Conservation (phyloP, 2,113 vertebrate genomes). For the Romanogobio albipinnatus region DNA sequence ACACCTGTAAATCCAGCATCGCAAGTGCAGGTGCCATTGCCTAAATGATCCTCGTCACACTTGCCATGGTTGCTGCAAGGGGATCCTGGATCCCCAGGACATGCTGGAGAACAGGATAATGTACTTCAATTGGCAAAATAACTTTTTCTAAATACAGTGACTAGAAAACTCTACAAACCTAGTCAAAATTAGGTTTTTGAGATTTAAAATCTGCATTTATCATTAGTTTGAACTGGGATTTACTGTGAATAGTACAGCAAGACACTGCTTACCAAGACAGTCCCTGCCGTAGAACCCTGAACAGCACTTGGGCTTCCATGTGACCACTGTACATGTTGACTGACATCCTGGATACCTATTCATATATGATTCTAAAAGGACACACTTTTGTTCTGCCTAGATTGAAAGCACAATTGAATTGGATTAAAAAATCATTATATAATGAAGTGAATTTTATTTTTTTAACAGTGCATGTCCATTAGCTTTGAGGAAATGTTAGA, state of each 20-base stretch:
- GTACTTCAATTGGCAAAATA: background rate
- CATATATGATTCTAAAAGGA: constrained; percentile 53
- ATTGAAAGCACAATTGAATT: constrained; percentile 13
- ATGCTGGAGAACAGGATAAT: constrained; percentile 72
- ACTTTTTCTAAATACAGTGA: background rate
- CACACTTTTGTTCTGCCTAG: constrained; percentile 71
- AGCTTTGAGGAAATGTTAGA: too few species aligned
- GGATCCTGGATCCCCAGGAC: constrained; percentile 82
- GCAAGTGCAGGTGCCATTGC: constrained; percentile 86
- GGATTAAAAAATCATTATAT: background rate
- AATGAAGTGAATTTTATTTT: background rate
- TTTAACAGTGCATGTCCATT: too few species aligned
- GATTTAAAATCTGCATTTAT: background rate
- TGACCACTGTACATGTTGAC: constrained; percentile 73
- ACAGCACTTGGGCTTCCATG: constrained; percentile 85
- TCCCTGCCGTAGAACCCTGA: constrained; percentile 85
- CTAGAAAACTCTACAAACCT: background rate
- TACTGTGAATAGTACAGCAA: background rate
- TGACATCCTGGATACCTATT: constrained; percentile 76
- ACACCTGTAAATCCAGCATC: constrained; percentile 79
- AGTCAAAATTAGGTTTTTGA: background rate
- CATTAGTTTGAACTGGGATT: background rate
- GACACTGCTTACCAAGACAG: constrained; percentile 81
- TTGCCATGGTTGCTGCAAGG: constrained; percentile 82
- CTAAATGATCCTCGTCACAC: constrained; percentile 77